phyloP scores from a whole-genome alignment of 2,888 invertebrate species.

The Carcina quercana region DNA sequence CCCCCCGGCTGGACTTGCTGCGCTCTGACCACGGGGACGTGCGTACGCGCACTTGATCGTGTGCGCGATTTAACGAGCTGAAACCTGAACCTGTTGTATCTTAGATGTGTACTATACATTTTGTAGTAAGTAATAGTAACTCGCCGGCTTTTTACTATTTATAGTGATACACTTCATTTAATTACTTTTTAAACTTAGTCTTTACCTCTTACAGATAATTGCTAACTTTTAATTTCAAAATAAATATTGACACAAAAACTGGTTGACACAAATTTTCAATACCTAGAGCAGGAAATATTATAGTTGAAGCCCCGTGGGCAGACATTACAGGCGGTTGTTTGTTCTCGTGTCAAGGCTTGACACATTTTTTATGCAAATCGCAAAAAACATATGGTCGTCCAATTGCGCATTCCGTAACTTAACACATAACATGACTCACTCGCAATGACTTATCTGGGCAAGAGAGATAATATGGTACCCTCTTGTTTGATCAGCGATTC shows the following conservation, averaged over 20 bases:
- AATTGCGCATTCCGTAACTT: slow-evolving; percentile 48
- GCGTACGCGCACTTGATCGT: slow-evolving; percentile 39
- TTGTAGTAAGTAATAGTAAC: too few relatives aligned
- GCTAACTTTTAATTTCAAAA: too few relatives aligned
- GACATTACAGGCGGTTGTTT: slow-evolving; percentile 14
- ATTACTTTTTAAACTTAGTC: too few relatives aligned
- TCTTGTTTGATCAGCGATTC: slow-evolving; percentile 30
- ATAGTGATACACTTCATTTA: too few relatives aligned
- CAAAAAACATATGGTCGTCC: slow-evolving; percentile 58
- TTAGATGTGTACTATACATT: too few relatives aligned
- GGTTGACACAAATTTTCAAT: too few relatives aligned
- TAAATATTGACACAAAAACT: too few relatives aligned
- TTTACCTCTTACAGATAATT: too few relatives aligned
- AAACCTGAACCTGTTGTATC: too few relatives aligned
- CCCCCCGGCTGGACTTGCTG: slow-evolving; percentile 43
- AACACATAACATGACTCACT: slow-evolving; percentile 56
- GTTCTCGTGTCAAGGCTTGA: slow-evolving; percentile 27
- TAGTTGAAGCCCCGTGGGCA: slow-evolving; percentile 1
- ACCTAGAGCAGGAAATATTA: background rate
- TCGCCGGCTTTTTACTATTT: too few relatives aligned
- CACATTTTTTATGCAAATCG: slow-evolving; percentile 51
- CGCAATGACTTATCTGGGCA: slow-evolving; percentile 49
- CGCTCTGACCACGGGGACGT: slow-evolving; percentile 41
- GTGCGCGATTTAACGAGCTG: slow-evolving; percentile 27
- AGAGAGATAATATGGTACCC: slow-evolving; percentile 44